Percentiles rank a stretch among this genome's conserved stretches.
Evolutionary conservation across 2,888 invertebrate genomes (phyloP).

Genomic region (Calameuta idolon): DNA sequence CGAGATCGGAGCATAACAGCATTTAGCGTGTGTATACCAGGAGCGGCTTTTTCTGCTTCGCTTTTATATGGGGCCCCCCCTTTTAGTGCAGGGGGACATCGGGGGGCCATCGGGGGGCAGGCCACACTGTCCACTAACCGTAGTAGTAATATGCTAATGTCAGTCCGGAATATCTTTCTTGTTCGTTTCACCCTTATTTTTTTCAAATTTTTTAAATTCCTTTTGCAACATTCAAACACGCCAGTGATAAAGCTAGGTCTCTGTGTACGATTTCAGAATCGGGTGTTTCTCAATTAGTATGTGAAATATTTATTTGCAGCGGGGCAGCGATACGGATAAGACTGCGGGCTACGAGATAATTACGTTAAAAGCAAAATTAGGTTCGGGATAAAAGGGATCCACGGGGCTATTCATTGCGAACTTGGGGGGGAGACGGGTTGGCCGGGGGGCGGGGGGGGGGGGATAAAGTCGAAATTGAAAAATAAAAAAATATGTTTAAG

Average conservation of each 20-base stretch:
- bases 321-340: not conserved
- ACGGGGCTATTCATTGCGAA: not conserved
- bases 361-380: conserved; percentile 9
- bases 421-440: not conserved
- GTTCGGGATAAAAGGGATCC: conserved; percentile 6
- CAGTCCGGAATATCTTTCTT: not conserved
- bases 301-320: conserved; percentile 14
- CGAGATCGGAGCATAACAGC: conserved; percentile 9
- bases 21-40: not conserved
- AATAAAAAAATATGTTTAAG: not conserved
- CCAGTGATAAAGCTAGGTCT: conserved; percentile 21
- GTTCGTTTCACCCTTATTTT: not conserved
- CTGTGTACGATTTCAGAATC: conserved; percentile 15
- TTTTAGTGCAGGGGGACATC: not conserved
- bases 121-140: not conserved
- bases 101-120: too few species aligned
- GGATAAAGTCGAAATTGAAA: too few species aligned
- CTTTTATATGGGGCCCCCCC: not conserved
- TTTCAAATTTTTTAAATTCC: not conserved
- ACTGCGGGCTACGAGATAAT: conserved; percentile 2
- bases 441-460: not conserved
- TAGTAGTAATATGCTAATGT: conserved; percentile 21
- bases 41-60: not conserved
- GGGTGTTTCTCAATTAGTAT: conserved; percentile 22
- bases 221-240: conserved; percentile 15